Conservation (phyloP, 2,113 vertebrate genomes). For the Meriones unguiculatus region DNA sequence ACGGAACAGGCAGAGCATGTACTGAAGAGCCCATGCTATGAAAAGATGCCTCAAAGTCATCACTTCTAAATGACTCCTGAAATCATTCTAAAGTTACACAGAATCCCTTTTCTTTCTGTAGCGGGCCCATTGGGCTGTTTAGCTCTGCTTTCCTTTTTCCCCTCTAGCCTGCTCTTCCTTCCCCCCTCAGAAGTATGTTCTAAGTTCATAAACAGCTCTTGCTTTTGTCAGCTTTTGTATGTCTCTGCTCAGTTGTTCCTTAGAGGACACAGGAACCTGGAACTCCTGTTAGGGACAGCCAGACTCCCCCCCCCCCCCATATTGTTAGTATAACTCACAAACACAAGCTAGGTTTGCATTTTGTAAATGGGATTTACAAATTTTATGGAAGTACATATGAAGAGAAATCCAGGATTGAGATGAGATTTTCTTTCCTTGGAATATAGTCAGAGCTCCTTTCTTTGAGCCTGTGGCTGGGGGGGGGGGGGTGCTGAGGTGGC, state of each 20-base stretch:
- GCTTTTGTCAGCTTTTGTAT: not conserved
- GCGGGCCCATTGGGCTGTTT: not conserved
- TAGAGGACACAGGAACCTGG: not conserved
- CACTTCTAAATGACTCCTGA: not conserved
- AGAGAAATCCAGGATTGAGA: conserved; percentile 1
- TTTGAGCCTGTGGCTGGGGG: not conserved
- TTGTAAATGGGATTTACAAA: not conserved
- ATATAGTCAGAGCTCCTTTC: not conserved
- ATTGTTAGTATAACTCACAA: not conserved
- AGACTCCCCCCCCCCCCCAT: no score
- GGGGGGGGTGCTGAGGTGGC: not conserved
- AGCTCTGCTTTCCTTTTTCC: accelerated
- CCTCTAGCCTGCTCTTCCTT: not conserved
- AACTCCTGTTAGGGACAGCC: not conserved
- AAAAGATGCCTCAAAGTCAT: no score
- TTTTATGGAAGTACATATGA: not conserved
- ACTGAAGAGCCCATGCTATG: not conserved
- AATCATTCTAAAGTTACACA: no score
- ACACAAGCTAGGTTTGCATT: not conserved
- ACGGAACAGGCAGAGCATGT: no score
- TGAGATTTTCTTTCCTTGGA: conserved; percentile 42
- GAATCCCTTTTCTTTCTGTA: no score
- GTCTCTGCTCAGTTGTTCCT: not conserved
- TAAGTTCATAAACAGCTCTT: not conserved
- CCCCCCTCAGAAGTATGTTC: not conserved